Evolutionary conservation across 2,113 vertebrate species (phyloP).

Genomic region (Myotis brandtii): DNA sequence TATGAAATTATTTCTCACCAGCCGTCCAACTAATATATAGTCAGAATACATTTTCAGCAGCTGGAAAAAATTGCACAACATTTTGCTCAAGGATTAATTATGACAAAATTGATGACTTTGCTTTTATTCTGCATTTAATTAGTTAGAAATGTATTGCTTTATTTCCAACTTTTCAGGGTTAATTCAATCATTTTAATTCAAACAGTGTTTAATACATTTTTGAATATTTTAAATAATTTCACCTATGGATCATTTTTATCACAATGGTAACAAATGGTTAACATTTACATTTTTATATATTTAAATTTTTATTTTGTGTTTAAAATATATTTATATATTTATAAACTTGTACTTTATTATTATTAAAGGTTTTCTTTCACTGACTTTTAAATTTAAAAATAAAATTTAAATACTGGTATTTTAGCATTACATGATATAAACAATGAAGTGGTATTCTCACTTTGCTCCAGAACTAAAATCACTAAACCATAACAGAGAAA

Average conservation of each 20-base stretch:
- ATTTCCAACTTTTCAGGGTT: background rate
- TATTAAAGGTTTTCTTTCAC: background rate
- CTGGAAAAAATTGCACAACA: background rate
- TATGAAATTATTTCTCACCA: background rate
- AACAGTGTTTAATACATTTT: background rate
- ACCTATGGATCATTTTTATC: background rate
- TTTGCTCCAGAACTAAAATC: background rate
- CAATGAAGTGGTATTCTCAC: background rate
- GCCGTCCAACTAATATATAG: background rate
- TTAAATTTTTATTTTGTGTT: constrained; percentile 2
- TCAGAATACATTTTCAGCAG: background rate
- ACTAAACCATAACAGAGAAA: background rate
- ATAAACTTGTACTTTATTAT: background rate
- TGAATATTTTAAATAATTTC: constrained; percentile 21
- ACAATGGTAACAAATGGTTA: background rate
- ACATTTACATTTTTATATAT: background rate
- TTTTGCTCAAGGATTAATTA: background rate
- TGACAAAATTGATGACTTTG: background rate
- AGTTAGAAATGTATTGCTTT: background rate
- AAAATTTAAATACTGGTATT: background rate
- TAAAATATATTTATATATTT: background rate
- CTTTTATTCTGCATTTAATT: background rate
- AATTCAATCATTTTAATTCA: background rate
- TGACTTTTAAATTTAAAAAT: constrained; percentile 8
- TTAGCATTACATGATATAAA: background rate